These are phyloP conservation scores for Tenthredo scrophulariae DNA, from an alignment of 2,888 invertebrate genomes.

Conservation along the genomic window DNA sequence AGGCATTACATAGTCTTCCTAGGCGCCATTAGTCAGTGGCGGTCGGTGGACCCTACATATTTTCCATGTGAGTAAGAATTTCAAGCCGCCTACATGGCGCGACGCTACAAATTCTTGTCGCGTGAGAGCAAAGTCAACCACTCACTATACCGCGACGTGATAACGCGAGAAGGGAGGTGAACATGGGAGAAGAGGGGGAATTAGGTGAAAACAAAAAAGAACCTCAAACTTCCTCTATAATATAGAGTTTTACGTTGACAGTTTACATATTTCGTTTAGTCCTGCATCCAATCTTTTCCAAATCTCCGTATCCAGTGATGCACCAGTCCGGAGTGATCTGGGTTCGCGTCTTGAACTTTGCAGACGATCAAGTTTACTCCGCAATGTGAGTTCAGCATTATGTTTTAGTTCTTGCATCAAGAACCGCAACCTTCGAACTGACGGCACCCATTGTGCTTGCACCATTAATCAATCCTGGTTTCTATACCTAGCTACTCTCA, in stretches of 20 bases:
- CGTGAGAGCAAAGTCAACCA: constrained; percentile 52
- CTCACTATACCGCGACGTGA: constrained; percentile 47
- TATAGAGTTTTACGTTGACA: constrained; percentile 21
- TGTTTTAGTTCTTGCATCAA: constrained; percentile 46
- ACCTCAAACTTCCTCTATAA: neutral
- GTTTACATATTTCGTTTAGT: constrained; percentile 41
- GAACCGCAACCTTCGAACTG: constrained; percentile 39
- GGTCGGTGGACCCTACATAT: constrained; percentile 50
- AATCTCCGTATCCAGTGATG: neutral
- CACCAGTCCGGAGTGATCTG: neutral
- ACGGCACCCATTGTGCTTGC: constrained; percentile 41
- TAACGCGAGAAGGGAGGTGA: constrained; percentile 5
- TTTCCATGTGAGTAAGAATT: constrained; percentile 52
- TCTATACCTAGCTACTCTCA: constrained; percentile 36
- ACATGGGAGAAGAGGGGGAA: neutral
- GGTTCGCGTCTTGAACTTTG: neutral
- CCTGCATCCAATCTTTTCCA: neutral
- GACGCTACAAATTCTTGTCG: constrained; percentile 47
- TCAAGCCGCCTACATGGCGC: constrained; percentile 48
- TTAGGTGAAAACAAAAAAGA: constrained; percentile 17
- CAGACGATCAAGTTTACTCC: constrained; percentile 23
- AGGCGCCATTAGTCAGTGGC: constrained; percentile 52
- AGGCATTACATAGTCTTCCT: constrained; percentile 50
- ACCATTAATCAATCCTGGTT: constrained; percentile 49
- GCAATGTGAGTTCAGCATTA: constrained; percentile 34